Evolutionary conservation across 2,113 vertebrate genomes (phyloP), one percentile per base, ranked within the genome.

Genomic region (Galemys pyrenaicus): DNA sequence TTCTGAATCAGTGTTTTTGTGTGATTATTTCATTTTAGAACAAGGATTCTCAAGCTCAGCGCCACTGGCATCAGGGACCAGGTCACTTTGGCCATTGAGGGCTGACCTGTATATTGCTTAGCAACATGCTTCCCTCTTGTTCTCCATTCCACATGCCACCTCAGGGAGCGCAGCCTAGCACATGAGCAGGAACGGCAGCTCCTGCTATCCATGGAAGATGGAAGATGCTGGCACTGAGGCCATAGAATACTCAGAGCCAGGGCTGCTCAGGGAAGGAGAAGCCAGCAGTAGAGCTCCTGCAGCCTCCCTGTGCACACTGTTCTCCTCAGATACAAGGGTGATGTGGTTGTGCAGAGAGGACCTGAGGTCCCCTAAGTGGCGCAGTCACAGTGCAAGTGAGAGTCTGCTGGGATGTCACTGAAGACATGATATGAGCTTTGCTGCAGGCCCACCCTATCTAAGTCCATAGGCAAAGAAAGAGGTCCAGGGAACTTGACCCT

Each of bases 291-390:
- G 62, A 54, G 73, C 17, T 49, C 68, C 19, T 37, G 41, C 64
- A 16, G 26, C 32, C 26, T 37, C 35, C 30, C 1, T 0, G n/a
- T 0, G 16, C 19, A 3, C 65, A 9, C 2, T 17, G 32, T 46
- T 37, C 32, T 20, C 71, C 41, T 77, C 62, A 16, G 30, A 58
- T 44, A 10, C 2, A 0, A 9, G 54, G 58, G 28, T 82, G 39
- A n/a, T 17, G 2, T 9, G 5, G 0, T 11, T 41, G 35, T 28
- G 30, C 28, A 73, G 39, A 22, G 41, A 60, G 41, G n/a, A 60
- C 60, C 82, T 3, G 37, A 30, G 32, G 15, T 2, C 32, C 20
- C 37, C 28, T 62, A 28, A 20, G 9, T 30, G 24, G 60, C 28
- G 10, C 60, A 62, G 28, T 1, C 60, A 56, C 54, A 56, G 20